Base-by-base conservation (phyloP, 2,888 invertebrate species). In the Eilema griseolum region DNA sequence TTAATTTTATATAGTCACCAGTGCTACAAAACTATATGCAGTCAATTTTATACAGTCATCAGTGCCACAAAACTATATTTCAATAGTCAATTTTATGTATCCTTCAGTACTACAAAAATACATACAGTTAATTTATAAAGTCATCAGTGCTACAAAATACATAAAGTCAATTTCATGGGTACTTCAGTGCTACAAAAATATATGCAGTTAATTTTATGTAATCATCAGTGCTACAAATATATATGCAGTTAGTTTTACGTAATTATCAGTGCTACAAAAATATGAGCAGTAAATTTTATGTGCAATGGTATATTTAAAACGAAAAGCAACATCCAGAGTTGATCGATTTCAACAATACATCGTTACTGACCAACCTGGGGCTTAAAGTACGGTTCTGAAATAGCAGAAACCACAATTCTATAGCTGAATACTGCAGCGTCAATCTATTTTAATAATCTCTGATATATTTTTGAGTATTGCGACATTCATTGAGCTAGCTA, bases 301-400 rank as follows among this genome's bases (percentile, higher is more conserved):
- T 59, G 69, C 37, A 56, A 69, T 28, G n/a, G n/a, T 57, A 68
- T 31, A 46, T 41, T 64, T 64, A 60, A 61, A 62, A 67, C 14
- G 11, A 59, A 63, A 70, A n/a, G 26, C 61, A 66, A 63, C 28
- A 62, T 46, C 41, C 62, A 66, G 59, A 67, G 59, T 52, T n/a
- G 61, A 70, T 70, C 62, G 63, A 46, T 63, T 70, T 66, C 61
- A 67, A 67, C 66, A 63, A 67, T 67, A 67, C 66, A 66, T 62
- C 46, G 70, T 70, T 56, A 31, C 57, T 66, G 56, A 41, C 56
- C 66, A 57, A 70, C 52, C 37, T 26, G 31, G 14, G 57, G 23
- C 3, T 70, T 63, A 67, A 70, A 66, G 70, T 62, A 7, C 5
- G 26, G 46, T 70, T 66, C 62, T 23, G 16, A 66, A 2, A 28